Evolutionary conservation across 2,888 invertebrate species (phyloP), one percentile per base, ranked within the genome.

Genomic region (Azorinus chamasolen): DNA sequence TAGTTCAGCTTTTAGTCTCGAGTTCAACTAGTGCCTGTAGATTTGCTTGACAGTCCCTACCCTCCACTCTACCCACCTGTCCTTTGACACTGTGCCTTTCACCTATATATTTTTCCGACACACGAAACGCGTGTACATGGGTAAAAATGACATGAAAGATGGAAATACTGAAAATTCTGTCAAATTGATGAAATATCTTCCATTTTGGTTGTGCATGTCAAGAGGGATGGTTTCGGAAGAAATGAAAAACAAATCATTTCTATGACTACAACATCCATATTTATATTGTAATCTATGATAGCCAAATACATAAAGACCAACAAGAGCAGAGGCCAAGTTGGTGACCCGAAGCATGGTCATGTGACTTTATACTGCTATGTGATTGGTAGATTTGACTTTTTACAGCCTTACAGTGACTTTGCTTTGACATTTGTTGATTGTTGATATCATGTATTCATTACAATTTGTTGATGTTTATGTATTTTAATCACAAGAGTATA

Each of bases 81-180:
- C 32, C 32, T 32, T 32, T 32, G 4, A 32, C 32, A 32, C 50
- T 69, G 55, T 57, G 66, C 66, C 69, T 57, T 39, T 12, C 14
- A 5, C n/a, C 45, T 45, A 55, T 53, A 45, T 65, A 59, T 59
- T 73, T 69, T 51, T 65, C 55, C 51, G 70, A 76, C 70, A 75
- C 77, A 83, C 84, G 85, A 85, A 84, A 78, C 80, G 83, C 83
- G 85, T 84, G 85, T 84, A 83, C 87, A 84, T 58, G 64, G 37
- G 53, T 37, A 12, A 43, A 51, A 32, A 32, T 32, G 32, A 32
- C 32, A 32, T 32, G 32, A 10, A 32, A 32, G 32, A 32, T 32
- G 10, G 32, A 4, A 32, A 6, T 32, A 10, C 32, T 10, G 10
- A 32, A 32, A 32, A 4, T 10, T 32, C 32, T 10, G 4, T 32